Evolutionary conservation across 2,888 invertebrate genomes (phyloP), one percentile per base, ranked within the genome.

Genomic region (Eristalis intricaria): DNA sequence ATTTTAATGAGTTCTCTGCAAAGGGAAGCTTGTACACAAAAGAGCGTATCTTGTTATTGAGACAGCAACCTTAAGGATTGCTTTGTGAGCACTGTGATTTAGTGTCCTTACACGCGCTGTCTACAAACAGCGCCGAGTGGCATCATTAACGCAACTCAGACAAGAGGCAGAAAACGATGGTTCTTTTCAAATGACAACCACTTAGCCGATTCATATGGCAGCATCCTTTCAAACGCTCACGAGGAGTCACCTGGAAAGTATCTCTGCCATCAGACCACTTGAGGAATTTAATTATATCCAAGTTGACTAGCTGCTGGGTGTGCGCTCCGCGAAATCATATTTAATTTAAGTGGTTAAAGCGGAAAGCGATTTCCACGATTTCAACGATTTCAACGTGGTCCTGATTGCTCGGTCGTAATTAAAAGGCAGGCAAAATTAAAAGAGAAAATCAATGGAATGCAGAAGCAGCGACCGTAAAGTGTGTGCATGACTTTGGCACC

Each of bases 321-420:
- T 29, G 19, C 11, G 38, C 38, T 38, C 13, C 4, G 22, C 32
- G 23, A 64, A 64, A 26, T 38, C 56, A 29, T 60, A 66, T 73
- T 60, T 73, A 66, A 32, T 61, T 66, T 29, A 60, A 65, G 79
- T 66, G 60, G 66, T 56, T 15, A 64, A 60, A 40, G 38, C 56
- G 40, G 15, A 70, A 58, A 26, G 26, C 23, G 56, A n/a, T n/a
- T n/a, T n/a, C n/a, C n/a, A n/a, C n/a, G n/a, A n/a, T n/a, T n/a
- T n/a, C n/a, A n/a, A n/a, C n/a, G 26, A 8, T 58, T 19, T 35
- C 56, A n/a, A 26, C 35, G 69, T 13, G 32, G 26, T 61, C 35
- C 63, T 50, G 35, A 70, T 58, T 29, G 64, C 58, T 71, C 65
- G 58, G 56, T 64, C 40, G 58, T 65, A 71, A 70, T 63, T 69